A percentile compares a stretch with the other conserved stretches of the same genome.
These are phyloP conservation scores for Tenodera sinensis DNA, from an alignment of 2,888 invertebrate genomes.

Conservation along the genomic window DNA sequence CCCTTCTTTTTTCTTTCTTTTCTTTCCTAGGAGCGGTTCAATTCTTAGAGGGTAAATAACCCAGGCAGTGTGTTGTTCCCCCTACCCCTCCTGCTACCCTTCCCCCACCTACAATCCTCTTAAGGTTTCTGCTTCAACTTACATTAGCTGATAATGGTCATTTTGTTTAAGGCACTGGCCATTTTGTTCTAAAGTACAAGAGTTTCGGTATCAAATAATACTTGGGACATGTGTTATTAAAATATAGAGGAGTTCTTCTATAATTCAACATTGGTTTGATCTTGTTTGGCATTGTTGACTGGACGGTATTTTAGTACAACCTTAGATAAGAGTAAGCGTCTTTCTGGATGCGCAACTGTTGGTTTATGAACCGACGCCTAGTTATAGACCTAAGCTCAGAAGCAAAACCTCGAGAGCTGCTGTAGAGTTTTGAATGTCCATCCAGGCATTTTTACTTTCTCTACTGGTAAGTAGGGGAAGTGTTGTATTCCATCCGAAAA, in stretches of 20 bases:
- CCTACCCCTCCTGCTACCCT: not conserved
- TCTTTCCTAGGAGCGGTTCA: not conserved
- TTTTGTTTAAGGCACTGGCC: not conserved
- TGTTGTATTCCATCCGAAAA: no score
- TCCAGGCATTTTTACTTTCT: no score
- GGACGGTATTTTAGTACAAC: not conserved
- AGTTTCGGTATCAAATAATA: not conserved
- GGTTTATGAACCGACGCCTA: no score
- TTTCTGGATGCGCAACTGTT: no score
- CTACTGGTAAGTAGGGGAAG: no score
- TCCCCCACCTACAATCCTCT: not conserved
- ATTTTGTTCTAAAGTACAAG: not conserved
- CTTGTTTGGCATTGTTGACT: not conserved
- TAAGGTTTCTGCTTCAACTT: not conserved
- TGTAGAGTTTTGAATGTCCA: no score
- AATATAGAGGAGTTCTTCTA: no score
- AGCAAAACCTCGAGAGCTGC: no score
- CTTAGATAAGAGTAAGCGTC: no score
- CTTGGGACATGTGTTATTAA: not conserved
- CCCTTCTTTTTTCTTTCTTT: not conserved
- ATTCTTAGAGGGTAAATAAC: slow-evolving; percentile 25
- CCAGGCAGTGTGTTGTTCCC: not conserved
- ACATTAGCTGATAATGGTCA: not conserved
- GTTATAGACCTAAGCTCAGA: no score
- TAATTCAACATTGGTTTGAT: no score